Conservation (phyloP, 2,797 vertebrate genomes). For the Chloroceryle inda region DNA sequence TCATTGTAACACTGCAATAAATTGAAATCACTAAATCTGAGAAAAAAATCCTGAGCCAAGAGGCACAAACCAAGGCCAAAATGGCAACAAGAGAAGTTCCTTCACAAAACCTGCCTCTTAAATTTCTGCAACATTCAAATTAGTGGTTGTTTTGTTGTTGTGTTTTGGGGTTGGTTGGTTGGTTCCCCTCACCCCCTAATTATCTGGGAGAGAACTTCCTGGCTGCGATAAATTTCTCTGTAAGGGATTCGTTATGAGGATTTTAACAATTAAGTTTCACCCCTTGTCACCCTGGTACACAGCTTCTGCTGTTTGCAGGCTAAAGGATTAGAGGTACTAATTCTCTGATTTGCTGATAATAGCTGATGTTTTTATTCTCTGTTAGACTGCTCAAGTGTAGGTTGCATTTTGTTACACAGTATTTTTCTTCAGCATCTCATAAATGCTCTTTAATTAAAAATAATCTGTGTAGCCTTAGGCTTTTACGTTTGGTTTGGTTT, state of each 20-base stretch:
- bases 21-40: neutral
- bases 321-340: neutral
- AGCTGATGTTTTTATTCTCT: neutral
- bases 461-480: neutral
- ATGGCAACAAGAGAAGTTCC: neutral
- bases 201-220: neutral
- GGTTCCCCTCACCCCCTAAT: neutral
- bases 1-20: neutral
- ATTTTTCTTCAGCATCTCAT: neutral
- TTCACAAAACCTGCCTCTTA: neutral
- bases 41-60: neutral
- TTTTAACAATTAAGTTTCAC: conserved; percentile 14
- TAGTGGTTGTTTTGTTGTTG: neutral
- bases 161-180: neutral
- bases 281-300: neutral
- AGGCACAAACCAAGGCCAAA: neutral
- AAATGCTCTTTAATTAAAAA: neutral
- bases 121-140: neutral
- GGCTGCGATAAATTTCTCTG: neutral
- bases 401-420: neutral
- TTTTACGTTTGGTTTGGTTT: neutral
- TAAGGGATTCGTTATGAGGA: neutral
- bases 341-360: neutral
- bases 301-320: neutral
- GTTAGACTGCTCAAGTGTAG: neutral